A percentile compares a stretch with the other conserved stretches of the same genome.
Conservation (phyloP, 2,797 vertebrate species). For the Anguilla pacifica region DNA sequence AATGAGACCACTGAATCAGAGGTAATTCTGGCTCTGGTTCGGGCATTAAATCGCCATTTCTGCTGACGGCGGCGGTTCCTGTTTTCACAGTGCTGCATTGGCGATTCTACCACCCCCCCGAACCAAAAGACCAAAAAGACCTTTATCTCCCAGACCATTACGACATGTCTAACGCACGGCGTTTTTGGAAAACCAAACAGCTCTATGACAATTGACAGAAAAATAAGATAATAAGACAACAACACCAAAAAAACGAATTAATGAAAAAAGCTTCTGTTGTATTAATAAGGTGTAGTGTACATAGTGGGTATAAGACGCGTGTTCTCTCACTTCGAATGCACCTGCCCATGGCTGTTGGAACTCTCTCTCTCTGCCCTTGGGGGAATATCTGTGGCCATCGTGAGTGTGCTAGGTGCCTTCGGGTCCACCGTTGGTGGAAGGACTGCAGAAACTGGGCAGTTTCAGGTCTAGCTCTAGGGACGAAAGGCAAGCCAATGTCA, state of each 20-base stretch:
- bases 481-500: not conserved
- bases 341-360: conserved; percentile 69
- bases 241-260: not conserved
- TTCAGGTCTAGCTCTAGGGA: not conserved
- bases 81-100: conserved; percentile 58
- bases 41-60: conserved; percentile 85
- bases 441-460: not conserved
- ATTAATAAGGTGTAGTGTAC: not conserved
- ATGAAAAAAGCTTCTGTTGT: not conserved
- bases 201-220: conserved; percentile 6
- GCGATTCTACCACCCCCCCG: conserved; percentile 61
- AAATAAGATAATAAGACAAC: not conserved
- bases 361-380: conserved; percentile 47
- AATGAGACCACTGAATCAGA: conserved; percentile 91
- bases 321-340: conserved; percentile 59
- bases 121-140: conserved; percentile 76
- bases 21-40: conserved; percentile 86
- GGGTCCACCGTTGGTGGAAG: conserved; percentile 48
- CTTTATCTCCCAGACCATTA: conserved; percentile 82
- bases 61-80: conserved; percentile 82
- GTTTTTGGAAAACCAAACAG: conserved; percentile 57
- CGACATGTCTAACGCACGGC: conserved; percentile 80
- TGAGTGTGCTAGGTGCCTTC: conserved; percentile 52
- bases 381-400: conserved; percentile 59
- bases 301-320: conserved; percentile 51